These are phyloP conservation scores for Aethina tumida DNA, from an alignment of 1,140 invertebrate genomes.

Conservation along the genomic window DNA sequence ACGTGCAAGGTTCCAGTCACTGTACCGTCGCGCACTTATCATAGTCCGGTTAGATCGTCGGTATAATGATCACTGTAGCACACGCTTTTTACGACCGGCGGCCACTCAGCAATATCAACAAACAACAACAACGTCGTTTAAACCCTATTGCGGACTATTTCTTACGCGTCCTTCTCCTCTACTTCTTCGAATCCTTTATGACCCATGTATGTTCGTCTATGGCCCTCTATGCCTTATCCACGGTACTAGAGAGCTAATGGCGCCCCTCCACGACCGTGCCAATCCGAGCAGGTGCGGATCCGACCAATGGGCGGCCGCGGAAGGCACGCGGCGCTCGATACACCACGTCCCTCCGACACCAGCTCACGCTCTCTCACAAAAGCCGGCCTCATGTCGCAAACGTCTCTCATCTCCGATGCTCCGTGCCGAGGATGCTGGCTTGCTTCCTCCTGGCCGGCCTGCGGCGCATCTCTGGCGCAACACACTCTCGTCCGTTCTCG, in stretches of 20 bases:
- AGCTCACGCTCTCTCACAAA: background rate
- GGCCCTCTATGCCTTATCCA: constrained; percentile 53
- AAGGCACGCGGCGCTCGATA: constrained; percentile 30
- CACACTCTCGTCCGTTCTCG: too few relatives aligned
- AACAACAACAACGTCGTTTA: constrained; percentile 31
- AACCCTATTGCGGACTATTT: constrained; percentile 38
- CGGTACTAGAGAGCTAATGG: constrained; percentile 55
- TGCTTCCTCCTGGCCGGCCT: too few relatives aligned
- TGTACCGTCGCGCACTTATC: constrained; percentile 31
- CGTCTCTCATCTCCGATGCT: too few relatives aligned
- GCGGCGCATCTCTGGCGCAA: too few relatives aligned
- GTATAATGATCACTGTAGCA: constrained; percentile 3
- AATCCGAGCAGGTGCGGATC: constrained; percentile 36
- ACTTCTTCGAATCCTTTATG: constrained; percentile 57
- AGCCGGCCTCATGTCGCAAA: too few relatives aligned
- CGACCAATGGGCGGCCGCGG: constrained; percentile 30
- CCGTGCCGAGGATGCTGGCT: too few relatives aligned
- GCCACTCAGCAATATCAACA: constrained; percentile 26
- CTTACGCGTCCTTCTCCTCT: constrained; percentile 54
- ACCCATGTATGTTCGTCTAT: constrained; percentile 56
- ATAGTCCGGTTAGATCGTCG: constrained; percentile 27
- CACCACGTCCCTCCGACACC: constrained; percentile 20
- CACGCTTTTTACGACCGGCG: constrained; percentile 31
- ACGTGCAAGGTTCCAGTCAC: constrained; percentile 26
- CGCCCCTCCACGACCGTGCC: constrained; percentile 38